Evolutionary conservation across 2,113 vertebrate species (phyloP), one percentile per base, ranked within the genome.

Genomic region (Barnardius zonarius): DNA sequence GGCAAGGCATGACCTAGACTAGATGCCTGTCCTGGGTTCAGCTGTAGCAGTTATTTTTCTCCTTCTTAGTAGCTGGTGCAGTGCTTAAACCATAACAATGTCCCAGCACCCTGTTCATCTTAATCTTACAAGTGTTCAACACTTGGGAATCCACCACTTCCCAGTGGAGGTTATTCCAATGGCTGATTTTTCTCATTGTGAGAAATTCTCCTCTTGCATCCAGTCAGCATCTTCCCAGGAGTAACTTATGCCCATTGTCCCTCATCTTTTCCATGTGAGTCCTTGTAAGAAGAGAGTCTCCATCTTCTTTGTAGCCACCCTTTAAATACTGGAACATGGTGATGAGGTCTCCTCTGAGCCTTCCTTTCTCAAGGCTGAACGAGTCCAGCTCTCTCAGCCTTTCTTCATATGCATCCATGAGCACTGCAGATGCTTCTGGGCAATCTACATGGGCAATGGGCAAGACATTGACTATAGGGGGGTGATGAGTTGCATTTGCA

Each of bases 391-490:
- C 57, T 15, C 57, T n/a, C 33, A 59, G 57, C 57, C 33, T 59
- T 59, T 35, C 20, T n/a, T 59, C 33, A 7, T 59, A 16, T 23
- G 22, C 16, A 59, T 35, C 43, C 61, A 17, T 24, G 48, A 86
- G 17, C 6, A 7, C 12, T 17, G 0, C 33, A 44, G 22, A 6
- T 10, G 17, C 51, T 59, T 19, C 41, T 74, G 59, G 39, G 70
- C 27, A 66, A 13, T 7, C 61, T 48, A 0, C 1, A 1, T 23
- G 44, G 37, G 43, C 48, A 46, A 0, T 12, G 39, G 74, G 46
- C 31, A 46, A 0, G 11, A 3, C 19, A 0, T 12, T 59, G 52
- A 9, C 24, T 59, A 0, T 13, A 4, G 2, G 18, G 39, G 54
- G 49, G 49, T 61, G 49, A 24, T 39, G 75, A 85, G 17, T 2